phyloP scores from a whole-genome alignment of 1,140 invertebrate genomes.

The Bombus sylvicola region DNA sequence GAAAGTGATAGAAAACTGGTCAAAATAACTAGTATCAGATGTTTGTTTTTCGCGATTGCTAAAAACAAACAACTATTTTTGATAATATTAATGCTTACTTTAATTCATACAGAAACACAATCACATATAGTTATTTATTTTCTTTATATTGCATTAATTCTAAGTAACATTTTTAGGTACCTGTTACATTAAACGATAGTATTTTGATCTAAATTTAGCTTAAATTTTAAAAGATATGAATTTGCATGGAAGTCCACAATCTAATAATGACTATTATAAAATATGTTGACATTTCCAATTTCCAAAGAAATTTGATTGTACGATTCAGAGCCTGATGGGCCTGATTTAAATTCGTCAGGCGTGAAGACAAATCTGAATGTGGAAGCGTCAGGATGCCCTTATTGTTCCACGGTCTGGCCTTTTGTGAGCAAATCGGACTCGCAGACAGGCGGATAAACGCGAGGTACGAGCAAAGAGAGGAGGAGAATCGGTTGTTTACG shows the following conservation, averaged over 20 bases:
- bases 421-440: slow-evolving; percentile 59
- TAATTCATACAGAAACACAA: too few species aligned
- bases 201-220: too few species aligned
- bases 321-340: background rate
- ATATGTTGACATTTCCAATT: background rate
- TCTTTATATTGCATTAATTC: too few species aligned
- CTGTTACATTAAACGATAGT: too few species aligned
- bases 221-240: background rate
- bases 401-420: slow-evolving; percentile 49
- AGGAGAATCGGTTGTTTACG: slow-evolving; percentile 22
- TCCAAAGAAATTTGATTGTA: background rate
- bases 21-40: too few species aligned
- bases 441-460: slow-evolving; percentile 49
- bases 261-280: background rate
- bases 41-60: too few species aligned
- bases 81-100: too few species aligned
- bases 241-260: background rate
- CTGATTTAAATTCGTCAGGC: slow-evolving; percentile 36
- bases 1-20: too few species aligned
- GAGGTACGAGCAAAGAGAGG: slow-evolving; percentile 25
- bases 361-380: slow-evolving; percentile 43
- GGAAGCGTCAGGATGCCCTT: slow-evolving; percentile 49
- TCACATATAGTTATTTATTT: too few species aligned
- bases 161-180: too few species aligned
- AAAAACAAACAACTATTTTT: too few species aligned